Evolutionary conservation across 2,113 vertebrate species (phyloP), one percentile per base, ranked within the genome.

Genomic region (Oncorhynchus nerka): DNA sequence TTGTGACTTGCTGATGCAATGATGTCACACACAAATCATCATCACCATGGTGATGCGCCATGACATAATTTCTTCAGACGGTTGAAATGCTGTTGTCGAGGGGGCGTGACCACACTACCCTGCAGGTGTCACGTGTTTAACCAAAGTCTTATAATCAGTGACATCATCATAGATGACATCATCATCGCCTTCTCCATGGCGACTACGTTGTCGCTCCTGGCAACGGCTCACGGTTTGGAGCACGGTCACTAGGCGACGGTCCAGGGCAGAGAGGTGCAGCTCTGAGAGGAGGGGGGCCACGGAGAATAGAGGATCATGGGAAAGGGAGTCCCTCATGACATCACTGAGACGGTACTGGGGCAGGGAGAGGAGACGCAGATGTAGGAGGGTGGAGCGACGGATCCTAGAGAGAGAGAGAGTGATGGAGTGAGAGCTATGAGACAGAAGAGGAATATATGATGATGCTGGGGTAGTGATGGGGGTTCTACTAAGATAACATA

Each of bases 311-410:
- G 86, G 92, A 73, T 96, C 95, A 0, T 55, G 4, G 15, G 92
- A 92, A 59, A 96, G 88, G 0, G 94, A 94, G 28, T 91, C 92
- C 34, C 88, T 79, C 86, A 92, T 90, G 75, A 95, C 82, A 0
- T 94, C 89, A 0, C 94, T 94, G 28, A 93, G 85, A 16, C 80
- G 91, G 80, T 92, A 95, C 75, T 89, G 84, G 5, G 90, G 87
- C 4, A 84, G 90, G 51, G 91, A 84, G 71, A 94, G 90, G 20
- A 96, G 92, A 64, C 81, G 87, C 13, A 95, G 90, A 16, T 93
- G 90, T 32, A 92, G 86, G 86, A 90, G 93, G 0, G 94, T 94
- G 0, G 93, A 93, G 20, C 84, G 94, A 77, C 93, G 94, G 73
- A 95, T 92, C 81, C 95, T 95, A 71, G 76, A 68, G 28, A 74